phyloP scores from a whole-genome alignment of 2,888 invertebrate genomes.

The Drosophila stalkeri region DNA sequence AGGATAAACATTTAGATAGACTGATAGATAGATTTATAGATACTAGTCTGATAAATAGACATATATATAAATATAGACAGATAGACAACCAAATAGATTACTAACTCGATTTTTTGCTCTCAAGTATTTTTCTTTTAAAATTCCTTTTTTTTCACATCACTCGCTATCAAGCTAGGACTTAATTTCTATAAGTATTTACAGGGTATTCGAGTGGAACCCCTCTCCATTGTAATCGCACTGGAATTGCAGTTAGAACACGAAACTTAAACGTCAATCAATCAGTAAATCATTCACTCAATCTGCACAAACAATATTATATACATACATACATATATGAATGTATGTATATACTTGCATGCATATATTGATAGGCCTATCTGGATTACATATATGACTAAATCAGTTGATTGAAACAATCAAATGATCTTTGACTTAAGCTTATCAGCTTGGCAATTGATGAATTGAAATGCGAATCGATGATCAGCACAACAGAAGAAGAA shows the following conservation, averaged over 20 bases:
- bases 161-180: not conserved
- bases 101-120: no score
- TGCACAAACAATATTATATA: not conserved
- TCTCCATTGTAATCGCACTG: not conserved
- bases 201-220: not conserved
- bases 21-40: no score
- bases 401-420: conserved; percentile 4
- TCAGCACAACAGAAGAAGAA: not conserved
- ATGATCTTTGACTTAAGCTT: conserved; percentile 12
- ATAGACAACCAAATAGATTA: no score
- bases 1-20: no score
- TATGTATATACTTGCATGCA: not conserved
- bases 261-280: not conserved
- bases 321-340: no score
- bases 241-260: not conserved
- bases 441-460: conserved; percentile 8
- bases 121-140: no score
- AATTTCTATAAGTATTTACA: not conserved
- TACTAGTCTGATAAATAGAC: no score
- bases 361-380: not conserved
- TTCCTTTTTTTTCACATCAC: no score
- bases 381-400: not conserved
- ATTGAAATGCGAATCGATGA: conserved; percentile 4
- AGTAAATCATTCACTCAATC: not conserved
- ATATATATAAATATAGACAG: no score